A percentile compares a stretch with the other conserved stretches of the same genome.
phyloP scores from a whole-genome alignment of 53 echinoderm and acorn worm genomes.

The Actinopyga echinites region DNA sequence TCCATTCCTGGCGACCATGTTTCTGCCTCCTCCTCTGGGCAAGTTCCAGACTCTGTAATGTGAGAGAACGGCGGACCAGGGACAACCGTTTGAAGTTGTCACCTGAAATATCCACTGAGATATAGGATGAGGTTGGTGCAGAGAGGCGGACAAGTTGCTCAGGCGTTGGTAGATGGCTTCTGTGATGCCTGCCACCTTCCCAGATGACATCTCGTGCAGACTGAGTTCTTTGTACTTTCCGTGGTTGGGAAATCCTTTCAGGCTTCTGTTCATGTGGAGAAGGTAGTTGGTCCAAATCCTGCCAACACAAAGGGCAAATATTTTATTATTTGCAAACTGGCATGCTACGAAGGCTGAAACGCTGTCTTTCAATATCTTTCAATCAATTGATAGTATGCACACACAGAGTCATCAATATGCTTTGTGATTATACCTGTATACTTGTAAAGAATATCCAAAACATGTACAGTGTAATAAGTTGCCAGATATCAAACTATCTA shows the following conservation, averaged over 20 bases:
- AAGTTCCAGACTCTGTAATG: constrained; percentile 45
- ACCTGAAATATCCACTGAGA: constrained; percentile 84
- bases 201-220: constrained; percentile 82
- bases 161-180: constrained; percentile 88
- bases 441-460: too few relatives aligned
- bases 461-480: too few relatives aligned
- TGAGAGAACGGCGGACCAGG: constrained; percentile 76
- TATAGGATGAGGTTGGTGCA: constrained; percentile 63
- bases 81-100: constrained; percentile 86
- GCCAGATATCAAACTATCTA: too few relatives aligned
- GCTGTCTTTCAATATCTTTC: too few relatives aligned
- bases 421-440: too few relatives aligned
- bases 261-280: constrained; percentile 59
- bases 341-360: too few relatives aligned
- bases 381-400: too few relatives aligned
- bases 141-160: constrained; percentile 82
- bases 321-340: not conserved
- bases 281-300: constrained; percentile 50
- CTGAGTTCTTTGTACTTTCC: constrained; percentile 63
- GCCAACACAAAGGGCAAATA: not conserved
- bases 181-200: constrained; percentile 61
- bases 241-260: constrained; percentile 50
- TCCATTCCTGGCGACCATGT: constrained; percentile 70
- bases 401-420: too few relatives aligned
- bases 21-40: constrained; percentile 61